Base-by-base conservation (phyloP, 2,888 invertebrate genomes). In the Cerastoderma edule region DNA sequence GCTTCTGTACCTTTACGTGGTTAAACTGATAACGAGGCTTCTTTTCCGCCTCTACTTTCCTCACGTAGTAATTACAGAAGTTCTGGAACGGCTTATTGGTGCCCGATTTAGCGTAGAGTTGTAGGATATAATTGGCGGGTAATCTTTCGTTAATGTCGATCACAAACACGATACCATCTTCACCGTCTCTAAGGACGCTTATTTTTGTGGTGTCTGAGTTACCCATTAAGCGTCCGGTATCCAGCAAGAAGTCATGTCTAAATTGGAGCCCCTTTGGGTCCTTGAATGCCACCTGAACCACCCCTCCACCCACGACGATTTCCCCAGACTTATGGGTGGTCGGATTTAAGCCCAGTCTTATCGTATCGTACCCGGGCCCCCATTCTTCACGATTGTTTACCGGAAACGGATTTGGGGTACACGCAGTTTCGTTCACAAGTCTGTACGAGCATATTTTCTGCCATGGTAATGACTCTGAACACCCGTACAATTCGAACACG, bases 311-410 rank as follows among this genome's bases (percentile, higher is more conserved):
- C 22, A 73, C 66, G 6, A 71, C 13, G 19, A 81, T 75, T 73
- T 78, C 81, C 2, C 81, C 81, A 6, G 65, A 44, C 33, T 73
- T 66, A 30, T 76, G 73, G 13, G 73, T 56, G 5, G 68, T 50
- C 13, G 81, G 71, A 3, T 35, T 46, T 53, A 81, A 50, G 19
- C 78, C 78, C 8, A 78, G 35, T 10, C 44, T 54, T 0, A 56
- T 1, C 2, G 78, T 39, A 28, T 75, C 78, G 13, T 68, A 30
- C 2, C 81, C 78, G 2, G 81, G 78, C 4, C 81, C 81, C 81
- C 81, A 81, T 63, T 81, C 81, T 39, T 78, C 75, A 19, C 81
- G 56, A n/a, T 56, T 44, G 19, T 67, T 78, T 13, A 22, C n/a
- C 22, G 81, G 81, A 71, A 64, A 78, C 27, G 75, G 73, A 13